These are phyloP conservation scores for Prionailurus bengalensis DNA, from an alignment of 2,113 vertebrate genomes.

Conservation along the genomic window DNA sequence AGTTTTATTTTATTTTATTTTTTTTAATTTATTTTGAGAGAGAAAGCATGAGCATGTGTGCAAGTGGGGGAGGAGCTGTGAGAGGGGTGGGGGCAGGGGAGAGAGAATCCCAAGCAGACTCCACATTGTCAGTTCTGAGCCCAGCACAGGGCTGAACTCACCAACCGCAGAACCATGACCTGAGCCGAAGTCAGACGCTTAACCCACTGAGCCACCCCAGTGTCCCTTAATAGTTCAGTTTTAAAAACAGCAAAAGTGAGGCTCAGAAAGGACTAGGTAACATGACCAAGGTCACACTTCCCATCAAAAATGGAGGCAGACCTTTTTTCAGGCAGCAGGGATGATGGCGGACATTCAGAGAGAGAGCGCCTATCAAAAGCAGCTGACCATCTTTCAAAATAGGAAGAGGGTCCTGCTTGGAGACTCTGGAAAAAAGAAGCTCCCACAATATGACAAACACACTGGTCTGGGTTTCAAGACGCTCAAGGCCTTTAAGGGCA, in stretches of 20 bases:
- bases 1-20: neutral
- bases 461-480: neutral
- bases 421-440: neutral
- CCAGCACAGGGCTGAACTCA: too few relatives aligned
- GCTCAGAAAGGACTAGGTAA: slow-evolving; percentile 35
- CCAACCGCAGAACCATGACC: too few relatives aligned
- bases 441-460: neutral
- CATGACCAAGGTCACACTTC: neutral
- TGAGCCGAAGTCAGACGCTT: too few relatives aligned
- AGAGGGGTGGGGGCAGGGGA: too few relatives aligned
- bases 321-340: neutral
- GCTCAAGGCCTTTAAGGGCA: neutral
- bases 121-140: too few relatives aligned
- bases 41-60: too few relatives aligned
- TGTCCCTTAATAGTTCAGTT: slow-evolving; percentile 18
- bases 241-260: slow-evolving; percentile 20
- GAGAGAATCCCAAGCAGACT: too few relatives aligned
- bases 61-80: too few relatives aligned
- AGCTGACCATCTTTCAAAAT: neutral
- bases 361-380: neutral
- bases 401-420: neutral
- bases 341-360: neutral
- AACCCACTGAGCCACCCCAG: too few relatives aligned
- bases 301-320: neutral
- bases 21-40: too few relatives aligned